Base-by-base conservation (phyloP, 2,888 invertebrate genomes). In the Leptodirus hochenwartii region DNA sequence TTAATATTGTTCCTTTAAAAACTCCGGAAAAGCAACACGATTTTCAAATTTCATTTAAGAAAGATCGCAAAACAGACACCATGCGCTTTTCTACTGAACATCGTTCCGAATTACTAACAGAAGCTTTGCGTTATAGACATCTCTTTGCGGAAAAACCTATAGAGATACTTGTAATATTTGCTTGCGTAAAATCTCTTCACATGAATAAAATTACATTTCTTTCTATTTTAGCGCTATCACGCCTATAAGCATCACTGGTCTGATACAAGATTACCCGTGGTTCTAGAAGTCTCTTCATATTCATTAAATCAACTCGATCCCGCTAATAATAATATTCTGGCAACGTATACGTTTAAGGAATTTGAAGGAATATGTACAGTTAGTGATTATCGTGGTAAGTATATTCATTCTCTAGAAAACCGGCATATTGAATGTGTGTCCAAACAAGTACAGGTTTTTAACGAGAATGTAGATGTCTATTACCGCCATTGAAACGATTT, bases 201-300 rank as follows among this genome's bases (percentile, higher is more conserved):
- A n/a, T n/a, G n/a, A n/a, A n/a, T n/a, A n/a, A n/a, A n/a, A n/a
- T n/a, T n/a, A n/a, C n/a, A n/a, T n/a, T n/a, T 34, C n/a, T 28
- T 26, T 31, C 22, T 22, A 32, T 43, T 42, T 27, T 39, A 56
- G 56, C 42, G 51, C 30, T 91, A 77, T 56, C 77, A 80, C 57
- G 87, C 84, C 4, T 85, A 80, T 55, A 96, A 98, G 58, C 79
- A 87, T 49, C 93, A 95, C 47, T 98, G 96, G 95, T 88, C 91
- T 26, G 91, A 91, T 30, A 81, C 79, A 17, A 69, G 82, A 37
- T 62, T 91, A 23, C 87, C 90, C 1, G 71, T 88, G 11, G 70
- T 82, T 14, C 58, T 98, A 35, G 90, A 93, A 63, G 80, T 93
- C 2, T 84, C 85, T n/a, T 79, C 85, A 1, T 81, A 80, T 50